Evolutionary conservation across 1,140 invertebrate species (phyloP).

Genomic region (Cydia amplana): DNA sequence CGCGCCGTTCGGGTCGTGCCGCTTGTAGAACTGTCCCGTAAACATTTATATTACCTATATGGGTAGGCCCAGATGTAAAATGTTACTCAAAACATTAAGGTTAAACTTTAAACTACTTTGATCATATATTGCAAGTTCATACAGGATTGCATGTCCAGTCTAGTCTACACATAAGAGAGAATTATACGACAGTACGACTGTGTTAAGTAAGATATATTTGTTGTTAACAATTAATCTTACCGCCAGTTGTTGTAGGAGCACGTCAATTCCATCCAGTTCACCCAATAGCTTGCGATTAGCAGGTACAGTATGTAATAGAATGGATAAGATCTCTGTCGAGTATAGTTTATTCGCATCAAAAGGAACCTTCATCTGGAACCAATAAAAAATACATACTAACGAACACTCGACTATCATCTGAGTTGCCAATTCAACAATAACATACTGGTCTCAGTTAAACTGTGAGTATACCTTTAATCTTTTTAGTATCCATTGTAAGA

Average conservation of each 20-base stretch:
- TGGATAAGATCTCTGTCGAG: slow-evolving; percentile 96
- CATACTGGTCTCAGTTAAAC: background rate
- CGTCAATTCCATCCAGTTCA: slow-evolving; percentile 97
- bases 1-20: slow-evolving; percentile 92
- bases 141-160: too few relatives aligned
- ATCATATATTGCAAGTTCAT: too few relatives aligned
- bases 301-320: slow-evolving; percentile 94
- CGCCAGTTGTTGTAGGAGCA: slow-evolving; percentile 96
- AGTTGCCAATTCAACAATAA: slow-evolving; percentile 19
- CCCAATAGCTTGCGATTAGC: slow-evolving; percentile 92
- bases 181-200: background rate
- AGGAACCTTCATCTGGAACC: slow-evolving; percentile 83
- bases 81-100: too few relatives aligned
- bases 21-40: slow-evolving; percentile 91
- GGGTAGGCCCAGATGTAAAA: too few relatives aligned
- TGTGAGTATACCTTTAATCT: slow-evolving; percentile 83
- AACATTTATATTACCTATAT: background rate
- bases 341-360: slow-evolving; percentile 99
- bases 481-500: slow-evolving; percentile 95
- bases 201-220: background rate
- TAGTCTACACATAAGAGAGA: too few relatives aligned
- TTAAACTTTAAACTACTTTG: too few relatives aligned
- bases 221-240: slow-evolving; percentile 78
- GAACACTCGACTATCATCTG: slow-evolving; percentile 20
- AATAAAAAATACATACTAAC: slow-evolving; percentile 36